A percentile compares a stretch with the other conserved stretches of the same genome.
These are phyloP conservation scores for Ageneiosus marmoratus DNA, from an alignment of 2,113 vertebrate species.

Conservation along the genomic window DNA sequence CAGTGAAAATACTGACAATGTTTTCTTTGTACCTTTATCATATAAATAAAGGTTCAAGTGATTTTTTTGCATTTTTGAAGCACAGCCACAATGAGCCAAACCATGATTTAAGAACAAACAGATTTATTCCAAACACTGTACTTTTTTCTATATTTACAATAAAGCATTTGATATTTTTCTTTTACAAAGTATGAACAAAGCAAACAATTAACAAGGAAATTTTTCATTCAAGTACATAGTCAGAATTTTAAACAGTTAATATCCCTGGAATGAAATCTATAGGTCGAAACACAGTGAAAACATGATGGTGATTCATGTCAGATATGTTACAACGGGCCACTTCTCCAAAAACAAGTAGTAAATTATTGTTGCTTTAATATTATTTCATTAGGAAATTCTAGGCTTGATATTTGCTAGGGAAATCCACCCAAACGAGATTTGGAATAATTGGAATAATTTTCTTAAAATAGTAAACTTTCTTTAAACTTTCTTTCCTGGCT, in stretches of 20 bases:
- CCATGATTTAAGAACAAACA: neutral
- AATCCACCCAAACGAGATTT: neutral
- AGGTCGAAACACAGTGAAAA: neutral
- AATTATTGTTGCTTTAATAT: neutral
- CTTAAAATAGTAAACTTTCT: neutral
- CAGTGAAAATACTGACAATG: no score
- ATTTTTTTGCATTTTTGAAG: no score
- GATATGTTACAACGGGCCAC: neutral
- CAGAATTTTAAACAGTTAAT: conserved; percentile 6
- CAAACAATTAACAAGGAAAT: neutral
- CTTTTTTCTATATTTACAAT: conserved; percentile 28
- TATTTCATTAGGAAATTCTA: conserved; percentile 1
- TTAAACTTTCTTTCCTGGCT: neutral
- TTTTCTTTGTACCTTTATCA: no score
- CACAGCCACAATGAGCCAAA: neutral
- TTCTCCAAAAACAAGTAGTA: neutral
- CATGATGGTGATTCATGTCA: neutral
- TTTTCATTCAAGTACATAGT: neutral
- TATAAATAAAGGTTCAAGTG: no score
- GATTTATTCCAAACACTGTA: conserved; percentile 25
- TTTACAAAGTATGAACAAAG: neutral
- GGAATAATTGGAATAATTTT: neutral
- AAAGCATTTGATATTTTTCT: neutral
- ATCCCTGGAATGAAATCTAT: conserved; percentile 5
- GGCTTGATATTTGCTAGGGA: neutral